These are phyloP conservation scores for Drosophila mimica DNA, from an alignment of 2,888 invertebrate genomes.

Conservation along the genomic window DNA sequence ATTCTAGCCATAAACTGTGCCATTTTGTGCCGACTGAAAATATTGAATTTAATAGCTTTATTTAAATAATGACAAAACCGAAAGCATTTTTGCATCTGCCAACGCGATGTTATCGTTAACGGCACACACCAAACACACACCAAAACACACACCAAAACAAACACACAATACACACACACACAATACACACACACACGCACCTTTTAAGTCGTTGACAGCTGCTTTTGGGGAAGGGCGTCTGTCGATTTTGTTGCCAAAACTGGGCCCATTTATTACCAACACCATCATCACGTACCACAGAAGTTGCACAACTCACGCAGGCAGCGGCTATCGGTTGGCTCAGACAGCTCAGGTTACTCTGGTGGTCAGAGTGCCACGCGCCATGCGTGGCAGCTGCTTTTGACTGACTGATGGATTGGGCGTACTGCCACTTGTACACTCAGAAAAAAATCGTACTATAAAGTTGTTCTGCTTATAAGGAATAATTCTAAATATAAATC, in stretches of 20 bases:
- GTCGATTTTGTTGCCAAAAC: constrained; percentile 35
- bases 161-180: constrained; percentile 7
- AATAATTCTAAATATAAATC: not conserved
- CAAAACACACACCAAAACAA: too few relatives aligned
- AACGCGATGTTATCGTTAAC: constrained; percentile 24
- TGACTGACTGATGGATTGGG: constrained; percentile 74
- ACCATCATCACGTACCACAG: constrained; percentile 69
- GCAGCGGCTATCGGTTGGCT: constrained; percentile 28
- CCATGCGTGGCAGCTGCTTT: constrained; percentile 63
- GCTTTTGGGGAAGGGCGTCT: constrained; percentile 55
- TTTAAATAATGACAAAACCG: constrained; percentile 48
- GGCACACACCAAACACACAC: constrained; percentile 19
- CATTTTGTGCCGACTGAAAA: constrained; percentile 6
- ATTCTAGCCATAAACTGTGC: constrained; percentile 6
- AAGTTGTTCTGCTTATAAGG: too few relatives aligned
- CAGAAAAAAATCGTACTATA: not conserved
- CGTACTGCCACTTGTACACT: constrained; percentile 35
- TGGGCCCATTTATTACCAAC: constrained; percentile 66
- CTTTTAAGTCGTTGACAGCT: constrained; percentile 57
- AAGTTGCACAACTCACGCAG: constrained; percentile 52
- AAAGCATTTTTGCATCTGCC: constrained; percentile 54
- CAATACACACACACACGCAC: constrained; percentile 1
- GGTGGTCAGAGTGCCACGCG: constrained; percentile 35
- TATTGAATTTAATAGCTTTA: constrained; percentile 35
- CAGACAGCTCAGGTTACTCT: constrained; percentile 61